Evolutionary conservation across 2,888 invertebrate genomes (phyloP).

Genomic region (Rhagonycha fulva): DNA sequence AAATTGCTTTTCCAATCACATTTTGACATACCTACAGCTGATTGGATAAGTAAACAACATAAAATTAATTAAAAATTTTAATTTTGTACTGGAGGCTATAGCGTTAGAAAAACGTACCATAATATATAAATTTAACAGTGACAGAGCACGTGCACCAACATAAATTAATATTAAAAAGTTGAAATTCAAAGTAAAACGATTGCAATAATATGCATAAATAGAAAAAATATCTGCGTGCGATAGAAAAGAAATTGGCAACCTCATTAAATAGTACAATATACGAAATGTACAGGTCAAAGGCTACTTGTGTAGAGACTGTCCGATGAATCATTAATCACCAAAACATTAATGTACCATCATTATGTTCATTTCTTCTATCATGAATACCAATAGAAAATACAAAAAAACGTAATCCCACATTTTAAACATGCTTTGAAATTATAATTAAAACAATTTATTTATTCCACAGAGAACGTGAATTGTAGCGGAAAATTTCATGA

Average conservation of each 20-base stretch:
- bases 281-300: neutral
- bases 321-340: neutral
- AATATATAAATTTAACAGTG: neutral
- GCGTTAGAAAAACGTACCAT: neutral
- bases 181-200: neutral
- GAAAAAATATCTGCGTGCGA: neutral
- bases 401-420: neutral
- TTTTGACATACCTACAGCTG: neutral
- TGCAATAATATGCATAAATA: neutral
- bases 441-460: conserved; percentile 2
- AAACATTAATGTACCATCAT: conserved; percentile 2
- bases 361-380: neutral
- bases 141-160: neutral
- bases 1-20: neutral
- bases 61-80: neutral
- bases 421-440: neutral
- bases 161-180: neutral
- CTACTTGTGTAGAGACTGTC: neutral
- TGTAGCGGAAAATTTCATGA: neutral
- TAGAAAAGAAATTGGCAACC: neutral
- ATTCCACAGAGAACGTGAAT: neutral
- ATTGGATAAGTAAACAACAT: neutral
- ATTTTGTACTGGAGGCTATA: neutral
- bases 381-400: neutral
- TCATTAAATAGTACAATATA: neutral